Evolutionary conservation across 2,113 vertebrate genomes (phyloP), one percentile per base, ranked within the genome.

Genomic region (Mormyrus lacerda): DNA sequence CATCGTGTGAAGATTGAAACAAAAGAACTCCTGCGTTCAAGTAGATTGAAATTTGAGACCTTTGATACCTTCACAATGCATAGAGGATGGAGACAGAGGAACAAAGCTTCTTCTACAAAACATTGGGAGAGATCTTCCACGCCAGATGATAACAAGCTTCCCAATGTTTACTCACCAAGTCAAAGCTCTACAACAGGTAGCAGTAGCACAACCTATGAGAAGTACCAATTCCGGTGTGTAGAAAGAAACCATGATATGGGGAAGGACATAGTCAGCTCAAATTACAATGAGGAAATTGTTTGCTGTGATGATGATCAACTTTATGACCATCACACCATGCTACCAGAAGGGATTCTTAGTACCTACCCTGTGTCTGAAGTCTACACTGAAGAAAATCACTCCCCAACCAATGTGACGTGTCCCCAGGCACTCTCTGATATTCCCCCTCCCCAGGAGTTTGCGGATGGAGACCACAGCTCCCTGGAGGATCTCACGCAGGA

Each of bases 1-100:
- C 94, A 96, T n/a, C 90, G 92, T 2, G 19, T 97, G 2, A 95
- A 95, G 89, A 87, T 97, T 47, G 95, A 97, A 93, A 93, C 97
- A 69, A 95, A 94, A 51, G 95, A 96, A 76, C 89, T 90, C 9
- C 42, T 91, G 19, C 91, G 90, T 7, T 58, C 90, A 0, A 90
- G 90, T 79, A 89, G 85, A 1, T 90, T 88, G 24, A 90, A 94
- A 90, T 87, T 91, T 65, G 94, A 91, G 91, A 93, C 90, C n/a
- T 31, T 31, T 69, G 61, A 69, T 53, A 93, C 93, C 0, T 76
- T 93, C 89, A 87, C 92, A 35, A 88, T 95, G 0, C 89, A 90
- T 47, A 93, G 92, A 89, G 88, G 94, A 92, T 92, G 92, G 3
- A 61, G 90, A 55, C 90, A 91, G 48, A 84, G 84, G 65, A 61